Evolutionary conservation across 2,113 vertebrate species (phyloP).

Genomic region (Scomber colias): DNA sequence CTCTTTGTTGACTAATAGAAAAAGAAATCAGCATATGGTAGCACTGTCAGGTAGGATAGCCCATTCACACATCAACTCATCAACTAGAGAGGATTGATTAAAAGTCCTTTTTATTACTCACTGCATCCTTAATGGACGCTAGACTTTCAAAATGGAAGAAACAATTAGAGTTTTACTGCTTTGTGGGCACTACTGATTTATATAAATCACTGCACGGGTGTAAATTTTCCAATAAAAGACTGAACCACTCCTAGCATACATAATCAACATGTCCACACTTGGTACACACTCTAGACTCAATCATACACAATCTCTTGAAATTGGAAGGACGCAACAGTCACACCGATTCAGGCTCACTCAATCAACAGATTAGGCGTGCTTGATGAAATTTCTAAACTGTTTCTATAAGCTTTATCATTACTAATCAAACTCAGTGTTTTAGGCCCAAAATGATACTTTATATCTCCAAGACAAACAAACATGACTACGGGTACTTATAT

Average conservation of each 20-base stretch:
- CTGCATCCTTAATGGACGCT: conserved; percentile 86
- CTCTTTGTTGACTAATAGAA: conserved; percentile 68
- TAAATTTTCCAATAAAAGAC: conserved; percentile 87
- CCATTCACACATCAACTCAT: conserved; percentile 85
- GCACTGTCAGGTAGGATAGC: conserved; percentile 74
- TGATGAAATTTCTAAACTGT: conserved; percentile 62
- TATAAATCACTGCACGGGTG: conserved; percentile 87
- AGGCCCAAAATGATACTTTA: conserved; percentile 27
- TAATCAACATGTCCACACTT: conserved; percentile 82
- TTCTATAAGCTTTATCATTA: conserved; percentile 45
- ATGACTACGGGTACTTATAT: conserved; percentile 14
- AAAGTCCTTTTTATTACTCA: conserved; percentile 86
- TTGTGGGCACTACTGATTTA: conserved; percentile 86
- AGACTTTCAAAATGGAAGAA: conserved; percentile 88
- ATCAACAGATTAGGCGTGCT: conserved; percentile 64
- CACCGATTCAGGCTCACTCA: conserved; percentile 59
- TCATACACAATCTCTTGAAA: conserved; percentile 69
- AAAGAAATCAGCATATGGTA: conserved; percentile 79
- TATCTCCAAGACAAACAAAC: conserved; percentile 37
- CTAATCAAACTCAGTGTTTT: conserved; percentile 47
- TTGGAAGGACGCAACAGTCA: conserved; percentile 68
- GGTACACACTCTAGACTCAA: conserved; percentile 57
- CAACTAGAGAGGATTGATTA: conserved; percentile 88
- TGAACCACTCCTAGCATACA: conserved; percentile 81
- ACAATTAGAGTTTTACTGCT: conserved; percentile 89